Conservation (phyloP, 2,113 vertebrate species). For the Protobothrops mucrosquamatus region DNA sequence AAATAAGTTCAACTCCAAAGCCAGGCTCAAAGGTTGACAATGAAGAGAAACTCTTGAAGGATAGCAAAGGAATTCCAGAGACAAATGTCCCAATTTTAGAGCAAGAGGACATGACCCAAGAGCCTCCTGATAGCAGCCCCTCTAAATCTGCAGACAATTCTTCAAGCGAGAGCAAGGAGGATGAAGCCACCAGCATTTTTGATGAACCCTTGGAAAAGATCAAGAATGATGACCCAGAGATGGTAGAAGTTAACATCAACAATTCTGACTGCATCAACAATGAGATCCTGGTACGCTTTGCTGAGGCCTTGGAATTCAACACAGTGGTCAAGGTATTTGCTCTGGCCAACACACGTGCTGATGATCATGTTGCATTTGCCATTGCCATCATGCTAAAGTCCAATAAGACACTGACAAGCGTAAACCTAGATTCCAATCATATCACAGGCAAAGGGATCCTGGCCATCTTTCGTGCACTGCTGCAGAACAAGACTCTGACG, state of each 20-base stretch:
- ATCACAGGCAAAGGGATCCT: conserved; percentile 93
- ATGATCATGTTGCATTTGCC: conserved; percentile 93
- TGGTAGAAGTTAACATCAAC: conserved; percentile 90
- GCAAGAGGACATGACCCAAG: conserved; percentile 12
- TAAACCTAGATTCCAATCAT: conserved; percentile 97
- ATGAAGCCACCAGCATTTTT: conserved; percentile 85
- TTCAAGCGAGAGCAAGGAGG: conserved; percentile 62
- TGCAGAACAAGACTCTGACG: conserved; percentile 86
- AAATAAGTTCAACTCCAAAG: conserved; percentile 50
- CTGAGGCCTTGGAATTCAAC: conserved; percentile 88
- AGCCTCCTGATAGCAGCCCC: conserved; percentile 16
- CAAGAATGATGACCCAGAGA: conserved; percentile 77
- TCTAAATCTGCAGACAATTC: conserved; percentile 38
- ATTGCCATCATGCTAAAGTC: conserved; percentile 85
- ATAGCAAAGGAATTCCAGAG: conserved; percentile 31
- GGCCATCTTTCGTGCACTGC: conserved; percentile 89
- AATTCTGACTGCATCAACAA: conserved; percentile 95
- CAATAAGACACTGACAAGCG: conserved; percentile 87
- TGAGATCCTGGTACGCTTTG: conserved; percentile 90
- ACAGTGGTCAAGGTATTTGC: conserved; percentile 82
- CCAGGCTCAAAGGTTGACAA: conserved; percentile 13
- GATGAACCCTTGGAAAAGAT: conserved; percentile 90
- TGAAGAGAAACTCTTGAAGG: conserved; percentile 43
- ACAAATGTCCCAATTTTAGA: conserved; percentile 5
- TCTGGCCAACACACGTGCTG: conserved; percentile 90